Evolutionary conservation across 2,797 vertebrate species (phyloP).

Genomic region (Hipposideros larvatus): DNA sequence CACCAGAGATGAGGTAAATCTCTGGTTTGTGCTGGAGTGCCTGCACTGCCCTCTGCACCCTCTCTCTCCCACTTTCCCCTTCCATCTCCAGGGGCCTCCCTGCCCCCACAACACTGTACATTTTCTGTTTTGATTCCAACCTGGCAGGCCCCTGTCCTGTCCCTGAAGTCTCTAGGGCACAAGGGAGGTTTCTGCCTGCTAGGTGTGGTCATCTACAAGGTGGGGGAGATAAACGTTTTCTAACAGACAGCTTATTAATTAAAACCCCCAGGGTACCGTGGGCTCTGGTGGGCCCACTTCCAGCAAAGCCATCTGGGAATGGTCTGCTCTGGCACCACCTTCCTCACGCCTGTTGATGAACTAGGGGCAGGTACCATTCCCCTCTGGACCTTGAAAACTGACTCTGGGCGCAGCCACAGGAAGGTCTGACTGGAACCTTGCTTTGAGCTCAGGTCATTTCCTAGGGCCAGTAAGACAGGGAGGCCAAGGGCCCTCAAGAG

Average conservation of each 20-base stretch:
- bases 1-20: neutral
- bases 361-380: no score
- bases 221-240: neutral
- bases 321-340: neutral
- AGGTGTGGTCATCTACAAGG: neutral
- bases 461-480: neutral
- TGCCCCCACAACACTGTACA: neutral
- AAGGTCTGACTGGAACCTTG: neutral
- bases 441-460: neutral
- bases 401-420: neutral
- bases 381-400: neutral
- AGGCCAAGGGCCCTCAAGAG: neutral
- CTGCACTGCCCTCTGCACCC: neutral
- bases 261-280: neutral
- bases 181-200: neutral
- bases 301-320: neutral
- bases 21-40: neutral
- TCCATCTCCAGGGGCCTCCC: neutral
- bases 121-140: constrained; percentile 4
- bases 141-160: neutral
- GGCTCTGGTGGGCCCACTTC: neutral
- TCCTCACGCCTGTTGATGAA: neutral
- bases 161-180: neutral
- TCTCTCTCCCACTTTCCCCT: neutral
- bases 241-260: neutral